Evolutionary conservation across 1,140 invertebrate genomes (phyloP).

Genomic region (Dendrolimus punctatus): DNA sequence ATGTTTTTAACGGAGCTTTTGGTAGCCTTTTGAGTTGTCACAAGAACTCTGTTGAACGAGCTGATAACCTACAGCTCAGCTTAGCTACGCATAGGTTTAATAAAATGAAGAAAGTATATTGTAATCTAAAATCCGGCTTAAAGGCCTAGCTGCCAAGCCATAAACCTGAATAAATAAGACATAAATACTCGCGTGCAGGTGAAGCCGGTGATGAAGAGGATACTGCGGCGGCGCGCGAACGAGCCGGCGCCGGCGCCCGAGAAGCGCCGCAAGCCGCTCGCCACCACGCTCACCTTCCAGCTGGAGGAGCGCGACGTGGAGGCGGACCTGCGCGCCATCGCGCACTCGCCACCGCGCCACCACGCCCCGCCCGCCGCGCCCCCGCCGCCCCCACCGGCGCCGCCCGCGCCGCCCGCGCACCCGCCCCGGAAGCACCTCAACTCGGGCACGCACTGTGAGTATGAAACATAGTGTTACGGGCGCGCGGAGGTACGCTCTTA

Average conservation of each 20-base stretch:
- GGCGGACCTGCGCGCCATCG: conserved; percentile 89
- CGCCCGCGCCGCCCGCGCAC: conserved; percentile 21
- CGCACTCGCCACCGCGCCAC: conserved; percentile 61
- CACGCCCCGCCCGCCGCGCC: conserved; percentile 24
- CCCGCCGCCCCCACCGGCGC: conserved; percentile 21
- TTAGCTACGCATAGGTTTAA: too few species aligned
- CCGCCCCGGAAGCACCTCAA: conserved; percentile 45
- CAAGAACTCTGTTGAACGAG: too few species aligned
- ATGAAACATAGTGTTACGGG: too few species aligned
- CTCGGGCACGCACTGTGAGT: conserved; percentile 40
- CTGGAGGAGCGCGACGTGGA: conserved; percentile 93
- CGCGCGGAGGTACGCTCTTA: too few species aligned
- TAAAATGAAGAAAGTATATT: too few species aligned
- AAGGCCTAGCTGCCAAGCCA: too few species aligned
- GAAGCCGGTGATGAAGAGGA: conserved; percentile 86
- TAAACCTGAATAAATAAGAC: too few species aligned
- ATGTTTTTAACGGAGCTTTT: too few species aligned
- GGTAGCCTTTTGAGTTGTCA: too few species aligned
- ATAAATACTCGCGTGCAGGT: too few species aligned
- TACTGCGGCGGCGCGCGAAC: conserved; percentile 92
- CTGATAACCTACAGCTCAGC: too few species aligned
- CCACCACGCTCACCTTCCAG: conserved; percentile 87
- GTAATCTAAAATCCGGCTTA: too few species aligned
- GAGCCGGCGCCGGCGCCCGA: conserved; percentile 92
- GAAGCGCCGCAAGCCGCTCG: conserved; percentile 85